phyloP scores from a whole-genome alignment of 1,140 invertebrate genomes.

The Aphaenogaster ashmeadi region DNA sequence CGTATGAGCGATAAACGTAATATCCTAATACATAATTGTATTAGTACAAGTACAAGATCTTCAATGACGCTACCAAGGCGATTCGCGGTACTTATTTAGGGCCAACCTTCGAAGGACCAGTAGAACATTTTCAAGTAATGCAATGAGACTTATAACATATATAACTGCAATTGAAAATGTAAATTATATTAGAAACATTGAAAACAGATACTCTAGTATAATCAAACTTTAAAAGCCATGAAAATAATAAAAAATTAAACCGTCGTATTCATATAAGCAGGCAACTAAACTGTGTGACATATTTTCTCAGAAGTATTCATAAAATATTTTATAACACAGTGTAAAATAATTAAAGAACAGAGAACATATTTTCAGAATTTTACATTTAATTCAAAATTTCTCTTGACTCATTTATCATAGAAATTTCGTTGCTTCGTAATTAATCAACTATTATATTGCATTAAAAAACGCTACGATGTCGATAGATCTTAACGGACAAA shows the following conservation, averaged over 20 bases:
- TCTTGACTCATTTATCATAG: not conserved
- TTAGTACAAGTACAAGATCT: conserved; percentile 91
- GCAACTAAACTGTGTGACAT: not conserved
- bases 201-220: not conserved
- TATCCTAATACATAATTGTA: conserved; percentile 64
- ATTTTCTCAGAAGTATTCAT: not conserved
- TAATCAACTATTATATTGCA: not conserved
- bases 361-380: not conserved
- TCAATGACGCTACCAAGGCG: conserved; percentile 89
- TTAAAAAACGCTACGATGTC: conserved; percentile 38
- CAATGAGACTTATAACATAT: not conserved
- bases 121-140: conserved; percentile 87
- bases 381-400: conserved; percentile 4
- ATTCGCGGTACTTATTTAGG: conserved; percentile 89
- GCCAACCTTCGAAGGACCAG: conserved; percentile 89
- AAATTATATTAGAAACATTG: not conserved
- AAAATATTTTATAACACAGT: conserved; percentile 16
- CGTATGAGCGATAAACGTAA: not conserved
- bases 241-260: not conserved
- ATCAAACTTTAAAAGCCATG: not conserved
- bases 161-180: not conserved
- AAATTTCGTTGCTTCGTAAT: conserved; percentile 51
- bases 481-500: conserved; percentile 78
- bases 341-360: conserved; percentile 19
- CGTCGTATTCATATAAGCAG: not conserved